Evolutionary conservation across 2,888 invertebrate species (phyloP).

Genomic region (Ophion ellenae): DNA sequence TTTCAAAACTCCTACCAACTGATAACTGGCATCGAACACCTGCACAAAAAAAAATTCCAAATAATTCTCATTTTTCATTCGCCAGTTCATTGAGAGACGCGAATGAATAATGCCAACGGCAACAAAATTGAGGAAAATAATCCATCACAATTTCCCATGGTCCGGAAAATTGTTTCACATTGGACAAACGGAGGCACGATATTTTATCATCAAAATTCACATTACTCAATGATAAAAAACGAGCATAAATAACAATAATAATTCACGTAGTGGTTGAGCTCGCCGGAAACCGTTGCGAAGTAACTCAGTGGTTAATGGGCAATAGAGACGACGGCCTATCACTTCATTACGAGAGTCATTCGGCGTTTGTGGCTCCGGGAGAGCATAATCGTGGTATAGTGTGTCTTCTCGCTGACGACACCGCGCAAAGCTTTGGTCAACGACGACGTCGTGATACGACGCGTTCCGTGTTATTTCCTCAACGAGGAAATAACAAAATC

Average conservation of each 20-base stretch:
- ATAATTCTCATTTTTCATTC: too few relatives aligned
- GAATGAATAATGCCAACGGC: too few relatives aligned
- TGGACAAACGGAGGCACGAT: too few relatives aligned
- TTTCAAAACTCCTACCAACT: background rate
- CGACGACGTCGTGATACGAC: slow-evolving; percentile 20
- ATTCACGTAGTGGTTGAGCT: slow-evolving; percentile 7
- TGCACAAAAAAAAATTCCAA: background rate
- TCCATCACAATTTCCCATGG: too few relatives aligned
- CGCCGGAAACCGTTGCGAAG: slow-evolving; percentile 24
- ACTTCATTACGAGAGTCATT: slow-evolving; percentile 42
- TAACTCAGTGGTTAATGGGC: slow-evolving; percentile 37
- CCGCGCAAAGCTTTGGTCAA: slow-evolving; percentile 22
- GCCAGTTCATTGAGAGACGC: too few relatives aligned
- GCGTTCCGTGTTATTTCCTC: background rate
- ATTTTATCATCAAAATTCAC: too few relatives aligned
- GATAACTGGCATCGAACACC: background rate
- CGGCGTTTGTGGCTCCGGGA: slow-evolving; percentile 11
- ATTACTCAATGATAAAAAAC: background rate
- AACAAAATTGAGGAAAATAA: too few relatives aligned
- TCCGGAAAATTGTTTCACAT: too few relatives aligned
- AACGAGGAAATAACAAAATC: background rate
- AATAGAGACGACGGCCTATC: slow-evolving; percentile 34
- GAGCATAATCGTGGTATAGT: slow-evolving; percentile 15
- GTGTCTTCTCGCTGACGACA: slow-evolving; percentile 30
- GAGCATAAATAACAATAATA: background rate